A percentile compares a stretch with the other conserved stretches of the same genome.
Conservation (phyloP, 2,888 invertebrate genomes). For the Amphimallon solstitiale region DNA sequence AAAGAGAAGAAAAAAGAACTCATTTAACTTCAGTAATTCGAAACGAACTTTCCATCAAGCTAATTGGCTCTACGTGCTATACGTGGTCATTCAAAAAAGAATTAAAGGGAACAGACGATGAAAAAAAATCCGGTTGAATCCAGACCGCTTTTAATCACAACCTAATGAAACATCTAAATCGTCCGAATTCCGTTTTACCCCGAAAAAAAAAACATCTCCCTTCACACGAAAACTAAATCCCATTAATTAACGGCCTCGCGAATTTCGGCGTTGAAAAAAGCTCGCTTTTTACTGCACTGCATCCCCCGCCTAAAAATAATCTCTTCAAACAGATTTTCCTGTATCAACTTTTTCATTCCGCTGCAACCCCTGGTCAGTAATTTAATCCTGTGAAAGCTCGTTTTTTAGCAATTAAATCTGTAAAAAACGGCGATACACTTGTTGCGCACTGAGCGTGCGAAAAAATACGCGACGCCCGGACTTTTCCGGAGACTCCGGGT, state of each 20-base stretch:
- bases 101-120: neutral
- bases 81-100: slow-evolving; percentile 13
- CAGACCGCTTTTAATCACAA: slow-evolving; percentile 22
- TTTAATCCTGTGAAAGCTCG: slow-evolving; percentile 4
- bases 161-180: slow-evolving; percentile 26
- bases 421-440: slow-evolving; percentile 50
- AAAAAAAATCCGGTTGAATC: slow-evolving; percentile 10
- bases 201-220: neutral
- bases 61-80: slow-evolving; percentile 15
- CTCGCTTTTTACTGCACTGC: slow-evolving; percentile 41
- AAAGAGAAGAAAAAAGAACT: neutral
- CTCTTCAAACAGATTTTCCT: slow-evolving; percentile 30
- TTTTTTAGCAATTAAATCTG: slow-evolving; percentile 39
- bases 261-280: slow-evolving; percentile 37
- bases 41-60: slow-evolving; percentile 1
- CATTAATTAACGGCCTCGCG: slow-evolving; percentile 44
- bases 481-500: neutral
- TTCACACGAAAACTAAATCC: slow-evolving; percentile 18
- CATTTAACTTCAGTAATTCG: slow-evolving; percentile 14
- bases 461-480: slow-evolving; percentile 39
- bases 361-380: slow-evolving; percentile 1
- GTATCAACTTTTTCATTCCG: neutral
- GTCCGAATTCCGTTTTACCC: slow-evolving; percentile 23
- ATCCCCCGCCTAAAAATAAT: slow-evolving; percentile 14
- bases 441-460: slow-evolving; percentile 49